Conservation (phyloP, 2,888 invertebrate genomes). For the Platerodrilus igneus region DNA sequence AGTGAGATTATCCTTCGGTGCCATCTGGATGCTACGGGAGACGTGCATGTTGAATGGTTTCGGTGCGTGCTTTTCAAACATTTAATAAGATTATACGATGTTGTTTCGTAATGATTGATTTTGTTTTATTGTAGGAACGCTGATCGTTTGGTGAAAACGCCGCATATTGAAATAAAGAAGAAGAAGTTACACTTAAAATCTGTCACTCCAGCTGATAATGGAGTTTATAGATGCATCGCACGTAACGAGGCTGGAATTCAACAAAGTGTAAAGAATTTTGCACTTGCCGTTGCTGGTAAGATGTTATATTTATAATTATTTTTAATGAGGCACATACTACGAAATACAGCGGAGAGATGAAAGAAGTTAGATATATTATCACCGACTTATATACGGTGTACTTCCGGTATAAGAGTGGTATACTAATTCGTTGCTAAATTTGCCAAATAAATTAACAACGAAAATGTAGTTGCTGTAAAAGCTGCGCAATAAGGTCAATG, state of each 20-base stretch:
- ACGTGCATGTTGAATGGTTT: constrained; percentile 64
- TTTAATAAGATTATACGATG: constrained; percentile 14
- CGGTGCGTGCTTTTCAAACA: constrained; percentile 45
- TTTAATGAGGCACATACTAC: no score
- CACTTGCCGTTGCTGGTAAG: constrained; percentile 53
- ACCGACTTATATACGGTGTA: no score
- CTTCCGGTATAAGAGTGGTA: no score
- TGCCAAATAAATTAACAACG: no score
- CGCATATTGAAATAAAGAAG: constrained; percentile 57
- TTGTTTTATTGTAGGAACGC: constrained; percentile 52
- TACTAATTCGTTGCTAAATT: no score
- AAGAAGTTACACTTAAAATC: constrained; percentile 57
- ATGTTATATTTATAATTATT: no score
- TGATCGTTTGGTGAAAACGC: constrained; percentile 55
- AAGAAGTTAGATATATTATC: no score
- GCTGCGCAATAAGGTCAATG: no score
- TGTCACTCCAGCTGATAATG: constrained; percentile 59
- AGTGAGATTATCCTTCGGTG: constrained; percentile 59
- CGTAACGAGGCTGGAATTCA: constrained; percentile 62
- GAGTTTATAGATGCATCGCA: constrained; percentile 69
- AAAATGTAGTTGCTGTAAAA: no score
- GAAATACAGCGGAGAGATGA: no score
- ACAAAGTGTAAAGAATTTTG: constrained; percentile 49
- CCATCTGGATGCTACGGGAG: constrained; percentile 62
- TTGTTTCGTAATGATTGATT: background rate